Percentiles rank a stretch among this genome's conserved stretches.
Conservation (phyloP, 2,888 invertebrate species). For the Lasioglossum marginatum region DNA sequence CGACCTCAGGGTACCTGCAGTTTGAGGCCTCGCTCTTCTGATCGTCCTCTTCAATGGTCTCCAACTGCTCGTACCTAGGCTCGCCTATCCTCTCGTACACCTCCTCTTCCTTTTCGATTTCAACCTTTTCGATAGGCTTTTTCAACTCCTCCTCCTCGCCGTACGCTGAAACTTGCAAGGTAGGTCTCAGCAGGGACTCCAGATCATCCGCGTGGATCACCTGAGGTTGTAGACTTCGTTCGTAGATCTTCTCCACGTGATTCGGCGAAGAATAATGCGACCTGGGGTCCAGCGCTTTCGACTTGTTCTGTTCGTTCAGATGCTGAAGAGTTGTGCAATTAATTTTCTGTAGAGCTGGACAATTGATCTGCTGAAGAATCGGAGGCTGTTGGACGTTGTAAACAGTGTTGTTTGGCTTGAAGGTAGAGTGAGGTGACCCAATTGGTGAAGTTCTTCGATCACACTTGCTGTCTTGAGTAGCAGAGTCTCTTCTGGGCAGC, state of each 20-base stretch:
- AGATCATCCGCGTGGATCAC: conserved; percentile 79
- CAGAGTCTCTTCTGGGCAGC: conserved; percentile 66
- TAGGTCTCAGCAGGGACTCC: conserved; percentile 75
- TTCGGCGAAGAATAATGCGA: conserved; percentile 71
- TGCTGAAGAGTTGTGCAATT: conserved; percentile 56
- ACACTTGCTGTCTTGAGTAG: conserved; percentile 66
- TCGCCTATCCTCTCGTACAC: conserved; percentile 62
- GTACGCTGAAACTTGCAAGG: conserved; percentile 75
- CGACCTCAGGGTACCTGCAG: conserved; percentile 71
- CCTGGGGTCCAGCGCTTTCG: conserved; percentile 44
- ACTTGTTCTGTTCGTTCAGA: conserved; percentile 66
- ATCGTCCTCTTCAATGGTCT: conserved; percentile 71
- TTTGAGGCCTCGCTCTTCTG: conserved; percentile 63
- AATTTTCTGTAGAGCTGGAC: neutral
- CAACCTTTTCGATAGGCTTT: conserved; percentile 42
- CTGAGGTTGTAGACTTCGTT: conserved; percentile 75
- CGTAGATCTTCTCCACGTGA: conserved; percentile 79
- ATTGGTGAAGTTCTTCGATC: conserved; percentile 45
- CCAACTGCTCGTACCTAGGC: conserved; percentile 67
- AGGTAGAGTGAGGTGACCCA: conserved; percentile 70
- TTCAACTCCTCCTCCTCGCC: conserved; percentile 61
- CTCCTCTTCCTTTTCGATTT: conserved; percentile 52
- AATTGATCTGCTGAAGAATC: neutral
- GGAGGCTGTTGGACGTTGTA: conserved; percentile 48
- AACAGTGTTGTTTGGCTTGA: conserved; percentile 74